Evolutionary conservation across 2,888 invertebrate genomes (phyloP).

Genomic region (Sesia apiformis): DNA sequence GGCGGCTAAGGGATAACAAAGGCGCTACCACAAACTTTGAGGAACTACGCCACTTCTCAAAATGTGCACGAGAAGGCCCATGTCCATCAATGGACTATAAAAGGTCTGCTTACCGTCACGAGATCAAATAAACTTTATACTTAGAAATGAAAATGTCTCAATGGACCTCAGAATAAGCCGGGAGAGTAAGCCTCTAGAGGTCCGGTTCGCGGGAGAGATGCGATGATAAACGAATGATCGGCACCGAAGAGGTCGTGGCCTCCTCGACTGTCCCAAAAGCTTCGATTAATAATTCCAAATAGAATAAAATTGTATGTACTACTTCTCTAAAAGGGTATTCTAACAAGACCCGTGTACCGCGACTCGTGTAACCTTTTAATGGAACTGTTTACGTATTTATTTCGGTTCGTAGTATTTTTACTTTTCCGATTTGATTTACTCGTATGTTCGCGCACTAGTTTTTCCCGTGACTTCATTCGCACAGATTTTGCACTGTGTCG

Average conservation of each 20-base stretch:
- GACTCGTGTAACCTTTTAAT: neutral
- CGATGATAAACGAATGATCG: slow-evolving; percentile 45
- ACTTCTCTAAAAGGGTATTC: neutral
- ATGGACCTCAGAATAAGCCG: neutral
- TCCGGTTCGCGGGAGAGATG: slow-evolving; percentile 21
- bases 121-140: too few relatives aligned
- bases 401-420: neutral
- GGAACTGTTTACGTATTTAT: neutral
- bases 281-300: slow-evolving; percentile 40
- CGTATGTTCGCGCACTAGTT: too few relatives aligned
- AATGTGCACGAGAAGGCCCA: too few relatives aligned
- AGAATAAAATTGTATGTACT: slow-evolving; percentile 7
- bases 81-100: too few relatives aligned
- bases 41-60: too few relatives aligned
- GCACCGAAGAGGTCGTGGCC: slow-evolving; percentile 32
- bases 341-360: neutral
- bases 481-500: too few relatives aligned
- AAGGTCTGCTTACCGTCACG: too few relatives aligned
- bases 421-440: neutral
- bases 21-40: too few relatives aligned
- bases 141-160: neutral
- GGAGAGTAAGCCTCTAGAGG: slow-evolving; percentile 16
- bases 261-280: slow-evolving; percentile 44
- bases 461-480: too few relatives aligned
- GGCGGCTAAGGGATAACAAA: too few relatives aligned